A percentile compares a stretch with the other conserved stretches of the same genome.
Conservation (phyloP, 2,888 invertebrate genomes). For the Drosophila koepferae region DNA sequence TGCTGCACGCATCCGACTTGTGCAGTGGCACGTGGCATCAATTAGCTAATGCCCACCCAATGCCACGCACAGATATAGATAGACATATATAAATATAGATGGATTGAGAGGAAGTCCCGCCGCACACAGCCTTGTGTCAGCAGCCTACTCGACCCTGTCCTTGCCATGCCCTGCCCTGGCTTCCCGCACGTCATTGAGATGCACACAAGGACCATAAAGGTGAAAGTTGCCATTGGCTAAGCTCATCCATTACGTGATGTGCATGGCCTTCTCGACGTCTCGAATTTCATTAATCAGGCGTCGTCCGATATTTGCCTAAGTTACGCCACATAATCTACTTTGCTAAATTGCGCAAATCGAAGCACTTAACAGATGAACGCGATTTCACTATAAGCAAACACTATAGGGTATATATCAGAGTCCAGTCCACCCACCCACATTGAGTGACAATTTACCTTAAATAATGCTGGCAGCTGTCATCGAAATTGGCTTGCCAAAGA, state of each 20-base stretch:
- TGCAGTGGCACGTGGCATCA: conserved; percentile 19
- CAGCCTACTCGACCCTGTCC: conserved; percentile 19
- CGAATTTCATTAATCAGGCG: conserved; percentile 26
- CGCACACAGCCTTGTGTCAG: conserved; percentile 35
- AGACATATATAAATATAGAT: too few species aligned
- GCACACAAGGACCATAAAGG: conserved; percentile 6
- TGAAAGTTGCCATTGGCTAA: not conserved
- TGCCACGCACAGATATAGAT: conserved; percentile 18
- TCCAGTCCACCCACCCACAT: not conserved
- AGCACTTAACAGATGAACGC: conserved; percentile 26
- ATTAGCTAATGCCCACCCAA: conserved; percentile 48
- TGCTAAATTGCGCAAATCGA: conserved; percentile 10
- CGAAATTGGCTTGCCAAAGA: conserved; percentile 49
- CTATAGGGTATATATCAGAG: not conserved
- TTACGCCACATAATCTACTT: not conserved
- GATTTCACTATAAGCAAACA: conserved; percentile 9
- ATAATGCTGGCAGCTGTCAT: conserved; percentile 34
- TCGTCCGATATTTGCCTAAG: conserved; percentile 6
- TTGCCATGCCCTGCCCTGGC: not conserved
- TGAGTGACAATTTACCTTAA: conserved; percentile 57
- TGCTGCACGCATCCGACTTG: conserved; percentile 38
- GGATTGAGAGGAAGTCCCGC: conserved; percentile 11
- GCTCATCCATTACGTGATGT: conserved; percentile 12
- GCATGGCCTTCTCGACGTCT: not conserved
- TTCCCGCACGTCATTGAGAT: conserved; percentile 11